Conservation (phyloP, 2,888 invertebrate species). For the Cephus pulcher region DNA sequence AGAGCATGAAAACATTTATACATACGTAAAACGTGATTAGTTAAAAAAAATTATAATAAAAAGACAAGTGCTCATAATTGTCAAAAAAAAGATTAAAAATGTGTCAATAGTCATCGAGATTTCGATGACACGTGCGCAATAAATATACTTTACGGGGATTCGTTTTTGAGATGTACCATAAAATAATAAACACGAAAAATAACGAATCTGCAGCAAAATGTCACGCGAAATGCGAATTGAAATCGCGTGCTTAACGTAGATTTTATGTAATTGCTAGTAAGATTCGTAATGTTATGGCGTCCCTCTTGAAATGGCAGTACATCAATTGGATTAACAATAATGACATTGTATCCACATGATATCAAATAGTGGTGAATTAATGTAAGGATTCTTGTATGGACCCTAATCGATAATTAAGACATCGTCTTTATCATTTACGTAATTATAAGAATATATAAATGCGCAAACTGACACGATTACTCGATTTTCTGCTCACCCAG, state of each 20-base stretch:
- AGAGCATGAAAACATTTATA: not conserved
- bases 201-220: not conserved
- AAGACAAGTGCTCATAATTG: not conserved
- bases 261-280: not conserved
- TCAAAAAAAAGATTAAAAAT: not conserved
- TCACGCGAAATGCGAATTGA: not conserved
- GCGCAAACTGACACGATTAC: not conserved
- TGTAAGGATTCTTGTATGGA: not conserved
- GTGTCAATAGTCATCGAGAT: not conserved
- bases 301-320: not conserved
- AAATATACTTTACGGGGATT: not conserved
- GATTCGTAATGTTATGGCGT: not conserved
- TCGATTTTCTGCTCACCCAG: not conserved
- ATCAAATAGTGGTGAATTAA: not conserved
- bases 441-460: conserved; percentile 11
- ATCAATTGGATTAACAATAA: not conserved
- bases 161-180: not conserved
- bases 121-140: not conserved
- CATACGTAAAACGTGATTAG: not conserved
- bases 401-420: not conserved
- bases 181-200: not conserved
- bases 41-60: not conserved
- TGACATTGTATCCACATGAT: not conserved
- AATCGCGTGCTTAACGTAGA: not conserved
- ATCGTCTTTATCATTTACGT: conserved; percentile 7